Conservation (phyloP, 1,140 invertebrate genomes). For the Conus ventricosus region DNA sequence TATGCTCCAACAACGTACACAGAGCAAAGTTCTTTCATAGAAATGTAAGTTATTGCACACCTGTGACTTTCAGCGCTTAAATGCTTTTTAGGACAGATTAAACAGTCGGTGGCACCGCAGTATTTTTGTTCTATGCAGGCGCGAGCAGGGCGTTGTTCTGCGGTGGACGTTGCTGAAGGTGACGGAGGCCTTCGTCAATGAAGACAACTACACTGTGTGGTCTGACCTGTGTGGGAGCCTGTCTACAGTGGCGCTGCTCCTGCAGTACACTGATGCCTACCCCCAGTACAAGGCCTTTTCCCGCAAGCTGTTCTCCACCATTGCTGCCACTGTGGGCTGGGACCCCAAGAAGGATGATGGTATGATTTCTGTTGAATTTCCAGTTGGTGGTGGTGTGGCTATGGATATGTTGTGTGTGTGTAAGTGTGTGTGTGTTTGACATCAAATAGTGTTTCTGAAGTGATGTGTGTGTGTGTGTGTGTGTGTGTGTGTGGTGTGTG, state of each 20-base stretch:
- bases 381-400: too few relatives aligned
- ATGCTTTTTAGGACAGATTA: too few relatives aligned
- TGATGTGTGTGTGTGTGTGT: too few relatives aligned
- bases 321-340: constrained; percentile 86
- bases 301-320: constrained; percentile 80
- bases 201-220: constrained; percentile 96
- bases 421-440: too few relatives aligned
- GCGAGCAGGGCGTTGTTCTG: constrained; percentile 88
- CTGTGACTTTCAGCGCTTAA: too few relatives aligned
- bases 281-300: constrained; percentile 85
- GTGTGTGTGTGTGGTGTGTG: too few relatives aligned
- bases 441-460: not conserved
- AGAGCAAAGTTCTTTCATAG: too few relatives aligned
- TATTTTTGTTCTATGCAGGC: constrained; percentile 74
- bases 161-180: constrained; percentile 86
- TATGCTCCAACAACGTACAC: too few relatives aligned
- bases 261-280: constrained; percentile 84
- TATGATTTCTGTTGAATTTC: constrained; percentile 30
- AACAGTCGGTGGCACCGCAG: too few relatives aligned
- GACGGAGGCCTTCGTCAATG: constrained; percentile 86
- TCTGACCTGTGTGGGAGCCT: constrained; percentile 88
- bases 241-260: constrained; percentile 82
- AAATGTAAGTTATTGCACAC: too few relatives aligned
- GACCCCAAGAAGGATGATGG: constrained; percentile 71
- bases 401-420: too few relatives aligned